A percentile compares a stretch with the other conserved stretches of the same genome.
phyloP scores from a whole-genome alignment of 2,113 vertebrate genomes.

The Lophotis ruficrista region DNA sequence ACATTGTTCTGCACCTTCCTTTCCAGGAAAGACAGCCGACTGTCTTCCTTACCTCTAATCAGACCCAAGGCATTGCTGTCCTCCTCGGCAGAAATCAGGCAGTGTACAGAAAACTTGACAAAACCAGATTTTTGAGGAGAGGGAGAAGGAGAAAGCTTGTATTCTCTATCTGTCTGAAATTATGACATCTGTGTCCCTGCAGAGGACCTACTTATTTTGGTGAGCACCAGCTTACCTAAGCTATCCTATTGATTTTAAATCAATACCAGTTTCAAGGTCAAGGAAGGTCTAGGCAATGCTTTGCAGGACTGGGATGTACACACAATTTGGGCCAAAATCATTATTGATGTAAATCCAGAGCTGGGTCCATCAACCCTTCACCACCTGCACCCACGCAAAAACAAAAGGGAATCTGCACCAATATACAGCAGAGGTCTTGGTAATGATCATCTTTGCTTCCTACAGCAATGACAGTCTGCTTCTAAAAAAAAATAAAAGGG shows the following conservation, averaged over 20 bases:
- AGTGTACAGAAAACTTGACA: not conserved
- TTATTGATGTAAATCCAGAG: conserved; percentile 5
- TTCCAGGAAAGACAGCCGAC: conserved; percentile 37
- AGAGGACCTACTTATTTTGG: not conserved
- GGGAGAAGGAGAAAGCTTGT: not conserved
- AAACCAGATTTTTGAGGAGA: not conserved
- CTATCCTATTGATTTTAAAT: conserved; percentile 3
- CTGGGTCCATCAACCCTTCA: not conserved
- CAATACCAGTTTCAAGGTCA: conserved; percentile 15
- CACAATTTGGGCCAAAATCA: not conserved
- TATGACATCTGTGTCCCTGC: not conserved
- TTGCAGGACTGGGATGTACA: not conserved
- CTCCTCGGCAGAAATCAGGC: not conserved
- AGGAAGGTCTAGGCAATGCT: not conserved
- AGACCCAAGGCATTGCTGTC: not conserved
- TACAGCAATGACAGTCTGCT: not conserved
- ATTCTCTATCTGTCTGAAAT: not conserved
- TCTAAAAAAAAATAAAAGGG: not conserved
- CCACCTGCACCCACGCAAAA: not conserved
- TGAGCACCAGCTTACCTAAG: not conserved
- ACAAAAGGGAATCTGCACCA: not conserved
- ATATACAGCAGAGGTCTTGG: not conserved
- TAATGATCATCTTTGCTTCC: conserved; percentile 1
- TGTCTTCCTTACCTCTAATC: conserved; percentile 32
- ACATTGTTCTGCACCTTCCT: conserved; percentile 56